phyloP scores from a whole-genome alignment of 2,797 vertebrate genomes.

The Gadopsis bispinosus region DNA sequence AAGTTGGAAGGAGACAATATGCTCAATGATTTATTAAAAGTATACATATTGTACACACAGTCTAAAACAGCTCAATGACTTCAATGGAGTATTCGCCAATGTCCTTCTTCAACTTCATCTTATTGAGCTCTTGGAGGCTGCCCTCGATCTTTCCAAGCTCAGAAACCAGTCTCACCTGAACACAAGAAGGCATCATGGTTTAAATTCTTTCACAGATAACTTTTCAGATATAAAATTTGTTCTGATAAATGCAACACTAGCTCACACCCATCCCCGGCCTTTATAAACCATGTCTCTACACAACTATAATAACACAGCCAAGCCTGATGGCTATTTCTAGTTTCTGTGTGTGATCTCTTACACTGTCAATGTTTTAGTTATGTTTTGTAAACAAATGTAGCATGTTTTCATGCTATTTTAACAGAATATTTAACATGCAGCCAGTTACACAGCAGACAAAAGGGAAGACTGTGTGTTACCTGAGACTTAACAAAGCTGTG shows the following conservation, averaged over 20 bases:
- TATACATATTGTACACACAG: slow-evolving; percentile 48
- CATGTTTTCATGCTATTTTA: not conserved
- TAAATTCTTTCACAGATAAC: not conserved
- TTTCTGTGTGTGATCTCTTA: not conserved
- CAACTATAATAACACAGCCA: not conserved
- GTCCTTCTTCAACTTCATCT: slow-evolving; percentile 82
- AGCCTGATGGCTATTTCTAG: not conserved
- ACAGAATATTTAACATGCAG: not conserved
- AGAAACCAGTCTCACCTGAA: slow-evolving; percentile 90
- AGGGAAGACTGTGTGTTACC: slow-evolving; percentile 77
- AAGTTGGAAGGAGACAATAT: slow-evolving; percentile 26
- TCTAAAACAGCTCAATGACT: slow-evolving; percentile 92
- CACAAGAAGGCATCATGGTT: not conserved
- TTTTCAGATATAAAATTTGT: not conserved
- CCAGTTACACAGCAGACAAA: not conserved
- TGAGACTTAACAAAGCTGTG: slow-evolving; percentile 92
- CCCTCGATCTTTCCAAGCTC: slow-evolving; percentile 95
- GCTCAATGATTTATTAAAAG: slow-evolving; percentile 53
- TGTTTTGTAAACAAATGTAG: too few relatives aligned
- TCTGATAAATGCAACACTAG: too few relatives aligned
- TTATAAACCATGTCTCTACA: not conserved
- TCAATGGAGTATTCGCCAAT: slow-evolving; percentile 92
- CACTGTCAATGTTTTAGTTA: not conserved
- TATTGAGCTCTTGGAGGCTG: slow-evolving; percentile 89
- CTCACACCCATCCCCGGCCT: too few relatives aligned